Base-by-base conservation (phyloP, 2,113 vertebrate species). In the Scortum barcoo region DNA sequence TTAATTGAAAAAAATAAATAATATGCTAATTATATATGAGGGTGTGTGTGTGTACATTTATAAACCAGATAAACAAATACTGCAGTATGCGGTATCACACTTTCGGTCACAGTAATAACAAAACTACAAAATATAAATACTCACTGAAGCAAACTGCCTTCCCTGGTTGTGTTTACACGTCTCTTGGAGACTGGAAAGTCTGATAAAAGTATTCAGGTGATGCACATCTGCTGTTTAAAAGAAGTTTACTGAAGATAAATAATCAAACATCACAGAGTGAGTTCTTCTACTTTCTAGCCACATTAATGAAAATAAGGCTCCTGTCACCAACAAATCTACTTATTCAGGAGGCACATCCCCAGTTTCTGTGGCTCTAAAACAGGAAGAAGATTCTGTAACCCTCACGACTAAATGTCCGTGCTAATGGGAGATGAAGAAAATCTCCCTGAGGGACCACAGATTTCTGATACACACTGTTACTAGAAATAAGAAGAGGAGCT, bases 311-410 rank as follows among this genome's bases (percentile, higher is more conserved):
- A 72, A 76, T 40, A 70, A 69, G 53, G 33, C 16, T 42, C 61
- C 54, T 53, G 62, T 76, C 48, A 56, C 16, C 71, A 50, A 12
- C 3, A 38, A 9, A 16, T 38, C n/a, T n/a, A n/a, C n/a, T 48
- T 54, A 53, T 67, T 40, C 56, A 63, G n/a, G 57, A 68, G 65
- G 3, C 26, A 24, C 28, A 7, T 62, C 53, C 4, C 13, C 9
- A 14, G 13, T 81, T 57, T 24, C 36, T 61, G 33, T 71, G 38
- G 12, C 13, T 70, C 14, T 53, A 24, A 81, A 56, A 51, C 82
- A 60, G 14, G 17, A 36, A 65, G 73, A 42, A 57, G 69, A 79
- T 80, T 44, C 50, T 71, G 38, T 17, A 20, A 20, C 24, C 26
- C 40, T 61, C 3, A 13, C 0, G 36, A 53, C 7, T 76, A 44